These are phyloP conservation scores for Peromyscus maniculatus DNA, from an alignment of 2,113 vertebrate species.

Conservation along the genomic window DNA sequence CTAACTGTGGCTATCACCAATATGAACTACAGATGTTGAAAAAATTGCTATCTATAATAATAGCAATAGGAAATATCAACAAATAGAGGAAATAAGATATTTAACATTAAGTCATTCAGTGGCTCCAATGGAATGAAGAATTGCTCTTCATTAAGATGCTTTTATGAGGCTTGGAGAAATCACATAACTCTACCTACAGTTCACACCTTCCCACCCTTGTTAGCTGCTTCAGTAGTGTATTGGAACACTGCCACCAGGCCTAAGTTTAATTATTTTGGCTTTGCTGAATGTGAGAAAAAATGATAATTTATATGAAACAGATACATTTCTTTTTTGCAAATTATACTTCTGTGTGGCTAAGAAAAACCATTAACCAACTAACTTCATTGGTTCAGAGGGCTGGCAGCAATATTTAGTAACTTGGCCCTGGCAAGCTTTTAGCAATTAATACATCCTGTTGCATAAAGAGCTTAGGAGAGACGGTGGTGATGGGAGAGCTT, in stretches of 20 bases:
- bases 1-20: neutral
- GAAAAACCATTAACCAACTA: conserved; percentile 84
- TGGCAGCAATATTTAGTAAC: conserved; percentile 83
- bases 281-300: conserved; percentile 24
- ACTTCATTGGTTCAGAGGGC: conserved; percentile 73
- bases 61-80: neutral
- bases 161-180: neutral
- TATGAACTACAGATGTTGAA: neutral
- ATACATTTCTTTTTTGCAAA: conserved; percentile 66
- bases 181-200: neutral
- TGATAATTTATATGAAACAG: conserved; percentile 9
- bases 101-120: neutral
- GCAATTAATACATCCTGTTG: conserved; percentile 67
- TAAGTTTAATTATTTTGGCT: conserved; percentile 21
- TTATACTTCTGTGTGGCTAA: conserved; percentile 55
- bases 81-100: neutral
- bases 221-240: neutral
- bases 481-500: neutral
- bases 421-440: conserved; percentile 70
- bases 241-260: conserved; percentile 2
- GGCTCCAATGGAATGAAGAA: neutral
- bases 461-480: conserved; percentile 59
- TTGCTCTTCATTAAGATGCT: neutral
- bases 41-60: neutral
- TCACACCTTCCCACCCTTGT: neutral